Percentiles rank a stretch among this genome's conserved stretches.
phyloP scores from a whole-genome alignment of 2,797 vertebrate genomes.

The Microcaecilia unicolor region DNA sequence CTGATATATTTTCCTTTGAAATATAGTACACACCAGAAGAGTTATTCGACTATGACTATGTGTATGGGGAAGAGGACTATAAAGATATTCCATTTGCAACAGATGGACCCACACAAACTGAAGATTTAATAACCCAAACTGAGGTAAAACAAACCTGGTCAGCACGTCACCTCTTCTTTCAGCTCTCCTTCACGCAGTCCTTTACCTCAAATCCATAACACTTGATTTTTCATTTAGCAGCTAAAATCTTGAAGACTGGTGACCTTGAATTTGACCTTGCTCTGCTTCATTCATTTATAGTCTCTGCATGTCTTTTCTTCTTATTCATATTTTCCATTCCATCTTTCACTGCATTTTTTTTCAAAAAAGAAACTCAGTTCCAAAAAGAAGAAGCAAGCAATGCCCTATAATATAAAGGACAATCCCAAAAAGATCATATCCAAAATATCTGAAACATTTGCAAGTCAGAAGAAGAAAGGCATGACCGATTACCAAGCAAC shows the following conservation, averaged over 20 bases:
- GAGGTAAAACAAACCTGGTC: slow-evolving; percentile 71
- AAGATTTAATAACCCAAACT: slow-evolving; percentile 73
- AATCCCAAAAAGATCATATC: slow-evolving; percentile 73
- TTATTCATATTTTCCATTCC: slow-evolving; percentile 70
- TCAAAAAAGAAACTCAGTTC: slow-evolving; percentile 89
- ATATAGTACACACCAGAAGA: slow-evolving; percentile 85
- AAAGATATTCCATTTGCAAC: slow-evolving; percentile 70
- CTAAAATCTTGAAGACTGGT: slow-evolving; percentile 2
- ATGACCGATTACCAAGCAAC: slow-evolving; percentile 73
- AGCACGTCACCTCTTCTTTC: slow-evolving; percentile 1
- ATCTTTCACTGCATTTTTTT: slow-evolving; percentile 70
- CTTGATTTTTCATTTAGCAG: slow-evolving; percentile 34
- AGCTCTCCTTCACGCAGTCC: slow-evolving; percentile 8
- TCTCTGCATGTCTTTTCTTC: slow-evolving; percentile 36
- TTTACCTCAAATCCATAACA: slow-evolving; percentile 10
- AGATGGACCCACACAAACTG: slow-evolving; percentile 60
- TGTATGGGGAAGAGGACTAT: slow-evolving; percentile 81
- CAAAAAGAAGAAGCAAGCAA: slow-evolving; percentile 89
- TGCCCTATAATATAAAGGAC: slow-evolving; percentile 77
- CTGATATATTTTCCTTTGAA: slow-evolving; percentile 55
- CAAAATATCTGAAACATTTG: slow-evolving; percentile 80
- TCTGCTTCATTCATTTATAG: slow-evolving; percentile 45
- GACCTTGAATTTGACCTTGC: slow-evolving; percentile 7
- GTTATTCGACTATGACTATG: slow-evolving; percentile 86
- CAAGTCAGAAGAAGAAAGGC: slow-evolving; percentile 82